Evolutionary conservation across 2,113 vertebrate species (phyloP), one percentile per base, ranked within the genome.

Genomic region (Hyaena hyaena): DNA sequence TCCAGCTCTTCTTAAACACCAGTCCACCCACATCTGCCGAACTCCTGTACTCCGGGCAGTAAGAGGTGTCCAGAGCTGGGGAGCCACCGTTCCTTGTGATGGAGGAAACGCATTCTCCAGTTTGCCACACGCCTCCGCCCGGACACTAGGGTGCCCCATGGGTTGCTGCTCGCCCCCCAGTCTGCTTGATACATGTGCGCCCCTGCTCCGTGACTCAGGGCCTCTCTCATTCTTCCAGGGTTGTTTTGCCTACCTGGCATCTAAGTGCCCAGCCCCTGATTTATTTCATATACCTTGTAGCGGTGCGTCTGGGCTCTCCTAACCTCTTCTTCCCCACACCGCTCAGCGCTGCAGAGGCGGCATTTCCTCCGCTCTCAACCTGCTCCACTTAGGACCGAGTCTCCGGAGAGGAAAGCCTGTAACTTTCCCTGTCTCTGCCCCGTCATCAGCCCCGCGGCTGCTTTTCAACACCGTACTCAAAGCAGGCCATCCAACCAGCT

Each of bases 391-490:
- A 66, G 61, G 35, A 94, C 82, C 24, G 35, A 35, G 81, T 93
- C 68, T 79, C 82, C 7, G 0, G 88, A 63, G 81, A 61, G 76
- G 28, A 63, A 3, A 48, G 95, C 81, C 95, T 58, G 10, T 9
- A 96, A 96, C 66, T 71, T 74, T 73, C 53, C 83, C 87, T 71
- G 71, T n/a, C 94, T 45, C 68, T 82, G 93, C 50, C 83, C 92
- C 50, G 82, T 93, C 83, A 6, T 58, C 88, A 43, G 68, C 79
- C 35, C 26, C 1, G 39, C 83, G 87, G 80, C 84, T 96, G 50
- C 86, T 65, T 92, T 91, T 65, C 93, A 93, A 92, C 55, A 88
- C 68, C 89, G 39, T 39, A 53, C 33, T 81, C 68, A 88, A 82
- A 90, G 92, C 19, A 74, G 76, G 86, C 73, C 89, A 50, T 21